These are phyloP conservation scores for Semnornis frantzii DNA, from an alignment of 2,113 vertebrate genomes.

Conservation along the genomic window DNA sequence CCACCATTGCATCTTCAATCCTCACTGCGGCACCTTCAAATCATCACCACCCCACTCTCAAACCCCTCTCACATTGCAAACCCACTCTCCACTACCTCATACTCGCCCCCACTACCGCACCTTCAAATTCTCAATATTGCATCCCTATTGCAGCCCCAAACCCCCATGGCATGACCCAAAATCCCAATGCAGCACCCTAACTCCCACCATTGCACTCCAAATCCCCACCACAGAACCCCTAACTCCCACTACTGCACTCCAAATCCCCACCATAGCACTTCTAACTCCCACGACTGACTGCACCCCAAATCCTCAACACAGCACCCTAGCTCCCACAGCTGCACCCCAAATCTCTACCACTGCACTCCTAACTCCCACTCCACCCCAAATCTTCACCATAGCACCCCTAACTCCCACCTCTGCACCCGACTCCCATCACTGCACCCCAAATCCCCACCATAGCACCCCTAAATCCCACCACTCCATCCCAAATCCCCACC, in stretches of 20 bases:
- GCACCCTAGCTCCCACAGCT: neutral
- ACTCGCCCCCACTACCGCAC: neutral
- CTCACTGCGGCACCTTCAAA: neutral
- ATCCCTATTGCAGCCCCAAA: neutral
- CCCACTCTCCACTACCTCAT: neutral
- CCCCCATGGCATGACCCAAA: neutral
- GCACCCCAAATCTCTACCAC: neutral
- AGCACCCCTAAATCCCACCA: neutral
- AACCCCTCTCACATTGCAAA: too few species aligned
- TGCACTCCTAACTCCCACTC: neutral
- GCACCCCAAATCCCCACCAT: neutral
- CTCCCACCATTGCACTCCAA: neutral
- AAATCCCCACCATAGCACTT: neutral
- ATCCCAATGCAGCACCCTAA: neutral
- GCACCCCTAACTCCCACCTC: too few species aligned
- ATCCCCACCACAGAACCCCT: neutral
- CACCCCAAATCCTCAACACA: too few species aligned
- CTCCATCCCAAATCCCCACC: neutral
- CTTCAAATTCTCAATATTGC: neutral
- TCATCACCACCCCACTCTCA: too few species aligned
- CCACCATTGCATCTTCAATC: neutral
- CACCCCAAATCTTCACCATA: neutral
- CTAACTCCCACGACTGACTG: too few species aligned
- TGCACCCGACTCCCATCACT: too few species aligned
- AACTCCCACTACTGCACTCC: accelerated